phyloP scores from a whole-genome alignment of 2,797 vertebrate genomes.

The Poeciliopsis gracilis region DNA sequence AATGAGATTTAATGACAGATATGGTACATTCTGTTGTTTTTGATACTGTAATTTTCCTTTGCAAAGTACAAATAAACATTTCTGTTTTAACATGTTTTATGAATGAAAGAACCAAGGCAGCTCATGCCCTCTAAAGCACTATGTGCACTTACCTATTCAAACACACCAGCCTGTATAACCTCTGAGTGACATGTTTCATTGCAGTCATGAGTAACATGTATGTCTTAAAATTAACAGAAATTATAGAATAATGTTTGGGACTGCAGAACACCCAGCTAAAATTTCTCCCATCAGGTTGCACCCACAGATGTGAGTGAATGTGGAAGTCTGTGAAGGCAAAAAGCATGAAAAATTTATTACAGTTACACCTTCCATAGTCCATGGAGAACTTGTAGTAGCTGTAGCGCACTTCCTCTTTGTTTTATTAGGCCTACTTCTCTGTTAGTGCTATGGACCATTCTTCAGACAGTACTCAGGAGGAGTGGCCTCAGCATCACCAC shows the following conservation, averaged over 20 bases:
- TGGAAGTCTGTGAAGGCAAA: background rate
- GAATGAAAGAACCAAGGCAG: background rate
- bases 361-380: background rate
- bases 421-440: background rate
- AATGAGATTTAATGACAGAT: background rate
- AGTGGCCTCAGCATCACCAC: background rate
- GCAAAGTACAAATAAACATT: background rate
- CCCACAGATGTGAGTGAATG: background rate
- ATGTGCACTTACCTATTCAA: background rate
- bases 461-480: background rate
- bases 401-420: background rate
- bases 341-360: background rate
- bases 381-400: background rate
- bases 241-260: background rate
- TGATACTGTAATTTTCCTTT: background rate
- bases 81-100: background rate
- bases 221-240: background rate
- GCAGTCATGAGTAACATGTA: background rate
- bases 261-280: background rate
- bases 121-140: background rate
- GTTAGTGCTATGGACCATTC: background rate
- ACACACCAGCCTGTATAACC: background rate
- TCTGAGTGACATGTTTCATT: background rate
- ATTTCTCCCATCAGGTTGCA: background rate
- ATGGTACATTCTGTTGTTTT: background rate